Conservation (phyloP, 2,888 invertebrate species). For the Orthonevra nobilis region DNA sequence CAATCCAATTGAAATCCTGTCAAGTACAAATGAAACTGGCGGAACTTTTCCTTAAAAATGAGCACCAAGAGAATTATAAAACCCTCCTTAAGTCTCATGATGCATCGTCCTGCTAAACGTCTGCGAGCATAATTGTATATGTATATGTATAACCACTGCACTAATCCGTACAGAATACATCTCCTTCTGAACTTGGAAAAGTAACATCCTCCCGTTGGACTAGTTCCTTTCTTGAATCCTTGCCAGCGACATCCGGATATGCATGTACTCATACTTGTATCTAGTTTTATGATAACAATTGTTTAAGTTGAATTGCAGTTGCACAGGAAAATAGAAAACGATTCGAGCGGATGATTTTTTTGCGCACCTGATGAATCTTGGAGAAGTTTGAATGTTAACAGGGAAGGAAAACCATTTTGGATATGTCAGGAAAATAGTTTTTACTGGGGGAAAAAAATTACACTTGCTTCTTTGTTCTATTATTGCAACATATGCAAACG, state of each 20-base stretch:
- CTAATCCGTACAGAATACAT: conserved; percentile 53
- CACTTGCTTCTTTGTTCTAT: conserved; percentile 21
- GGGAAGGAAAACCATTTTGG: neutral
- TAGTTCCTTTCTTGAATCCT: conserved; percentile 1
- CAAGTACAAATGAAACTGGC: conserved; percentile 57
- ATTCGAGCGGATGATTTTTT: conserved; percentile 52
- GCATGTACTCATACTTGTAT: no score
- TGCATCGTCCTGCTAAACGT: conserved; percentile 25
- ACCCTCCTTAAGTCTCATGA: conserved; percentile 29
- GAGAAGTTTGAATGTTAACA: conserved; percentile 35
- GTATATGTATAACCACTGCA: conserved; percentile 43
- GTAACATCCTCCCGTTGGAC: conserved; percentile 32
- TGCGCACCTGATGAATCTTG: conserved; percentile 52
- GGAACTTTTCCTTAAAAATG: conserved; percentile 55
- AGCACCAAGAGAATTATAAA: conserved; percentile 55
- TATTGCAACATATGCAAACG: neutral
- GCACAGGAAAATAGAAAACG: conserved; percentile 45
- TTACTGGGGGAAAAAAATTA: conserved; percentile 32
- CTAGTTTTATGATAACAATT: conserved; percentile 57
- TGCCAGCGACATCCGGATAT: conserved; percentile 46
- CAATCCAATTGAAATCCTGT: conserved; percentile 51
- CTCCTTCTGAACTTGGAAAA: conserved; percentile 49
- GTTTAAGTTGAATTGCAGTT: conserved; percentile 36
- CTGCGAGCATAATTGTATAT: conserved; percentile 1
- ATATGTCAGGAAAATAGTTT: conserved; percentile 19